phyloP scores from a whole-genome alignment of 2,113 vertebrate genomes.

The Zingel zingel region DNA sequence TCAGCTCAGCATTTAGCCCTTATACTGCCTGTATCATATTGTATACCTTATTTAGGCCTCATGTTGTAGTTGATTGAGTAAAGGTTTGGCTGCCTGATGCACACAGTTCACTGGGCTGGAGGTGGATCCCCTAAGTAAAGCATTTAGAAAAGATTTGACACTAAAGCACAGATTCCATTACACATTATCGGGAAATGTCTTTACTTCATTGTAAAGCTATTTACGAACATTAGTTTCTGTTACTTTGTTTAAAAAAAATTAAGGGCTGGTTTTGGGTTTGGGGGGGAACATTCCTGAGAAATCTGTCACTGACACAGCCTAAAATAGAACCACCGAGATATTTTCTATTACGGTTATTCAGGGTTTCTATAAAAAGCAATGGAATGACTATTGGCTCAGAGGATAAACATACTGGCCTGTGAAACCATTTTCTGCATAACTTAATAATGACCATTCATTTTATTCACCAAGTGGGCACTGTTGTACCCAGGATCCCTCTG shows the following conservation, averaged over 20 bases:
- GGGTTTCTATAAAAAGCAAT: conserved; percentile 71
- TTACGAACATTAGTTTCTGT: conserved; percentile 65
- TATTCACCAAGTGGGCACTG: conserved; percentile 25
- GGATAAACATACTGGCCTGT: conserved; percentile 54
- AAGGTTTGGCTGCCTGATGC: conserved; percentile 34
- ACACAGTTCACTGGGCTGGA: conserved; percentile 11
- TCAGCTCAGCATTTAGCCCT: not conserved
- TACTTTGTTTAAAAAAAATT: conserved; percentile 69
- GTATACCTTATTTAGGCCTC: conserved; percentile 43
- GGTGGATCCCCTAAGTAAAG: conserved; percentile 37
- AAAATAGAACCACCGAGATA: conserved; percentile 79
- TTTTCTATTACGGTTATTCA: conserved; percentile 69
- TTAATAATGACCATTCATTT: conserved; percentile 43
- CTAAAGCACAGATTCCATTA: conserved; percentile 51
- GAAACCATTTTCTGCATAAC: conserved; percentile 23
- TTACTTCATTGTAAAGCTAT: conserved; percentile 65
- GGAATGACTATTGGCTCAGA: conserved; percentile 64
- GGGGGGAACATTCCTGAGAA: conserved; percentile 75
- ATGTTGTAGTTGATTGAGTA: conserved; percentile 33
- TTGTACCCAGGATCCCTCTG: conserved; percentile 9
- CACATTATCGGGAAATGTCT: conserved; percentile 54
- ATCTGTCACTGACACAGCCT: conserved; percentile 73
- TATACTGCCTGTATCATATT: conserved; percentile 8
- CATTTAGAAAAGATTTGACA: conserved; percentile 34
- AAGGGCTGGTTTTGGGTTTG: conserved; percentile 57